Conservation (phyloP, 2,888 invertebrate species). For the Sinohyriopsis cumingii region DNA sequence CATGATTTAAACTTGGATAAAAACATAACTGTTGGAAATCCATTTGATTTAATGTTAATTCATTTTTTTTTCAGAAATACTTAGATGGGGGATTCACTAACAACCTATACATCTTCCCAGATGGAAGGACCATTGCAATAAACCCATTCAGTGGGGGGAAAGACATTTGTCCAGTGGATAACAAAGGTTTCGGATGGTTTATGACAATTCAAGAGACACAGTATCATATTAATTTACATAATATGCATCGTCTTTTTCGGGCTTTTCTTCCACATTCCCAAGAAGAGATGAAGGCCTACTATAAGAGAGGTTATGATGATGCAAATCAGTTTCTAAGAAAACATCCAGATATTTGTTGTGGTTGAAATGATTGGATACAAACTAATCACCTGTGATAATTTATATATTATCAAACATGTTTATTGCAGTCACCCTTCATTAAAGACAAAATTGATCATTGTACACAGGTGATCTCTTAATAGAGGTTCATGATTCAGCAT, state of each 20-base stretch:
- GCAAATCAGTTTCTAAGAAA: conserved; percentile 64
- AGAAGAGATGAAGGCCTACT: conserved; percentile 62
- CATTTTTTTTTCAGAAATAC: conserved; percentile 74
- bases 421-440: too few relatives aligned
- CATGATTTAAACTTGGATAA: not conserved
- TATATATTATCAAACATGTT: too few relatives aligned
- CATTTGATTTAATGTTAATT: not conserved
- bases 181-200: conserved; percentile 32
- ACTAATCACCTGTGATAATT: not conserved
- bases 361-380: conserved; percentile 6
- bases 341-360: conserved; percentile 6
- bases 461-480: too few relatives aligned
- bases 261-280: conserved; percentile 70
- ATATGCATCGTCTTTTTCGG: conserved; percentile 64
- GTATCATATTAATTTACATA: conserved; percentile 67
- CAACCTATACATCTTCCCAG: conserved; percentile 89
- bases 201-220: conserved; percentile 48
- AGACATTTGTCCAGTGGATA: conserved; percentile 86
- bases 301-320: conserved; percentile 67
- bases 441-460: too few relatives aligned
- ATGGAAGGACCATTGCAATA: conserved; percentile 88
- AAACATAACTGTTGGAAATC: too few relatives aligned
- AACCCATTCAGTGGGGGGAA: conserved; percentile 97
- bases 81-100: conserved; percentile 97
- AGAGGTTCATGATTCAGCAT: too few relatives aligned